phyloP scores from a whole-genome alignment of 2,113 vertebrate genomes.

The Addax nasomaculatus region DNA sequence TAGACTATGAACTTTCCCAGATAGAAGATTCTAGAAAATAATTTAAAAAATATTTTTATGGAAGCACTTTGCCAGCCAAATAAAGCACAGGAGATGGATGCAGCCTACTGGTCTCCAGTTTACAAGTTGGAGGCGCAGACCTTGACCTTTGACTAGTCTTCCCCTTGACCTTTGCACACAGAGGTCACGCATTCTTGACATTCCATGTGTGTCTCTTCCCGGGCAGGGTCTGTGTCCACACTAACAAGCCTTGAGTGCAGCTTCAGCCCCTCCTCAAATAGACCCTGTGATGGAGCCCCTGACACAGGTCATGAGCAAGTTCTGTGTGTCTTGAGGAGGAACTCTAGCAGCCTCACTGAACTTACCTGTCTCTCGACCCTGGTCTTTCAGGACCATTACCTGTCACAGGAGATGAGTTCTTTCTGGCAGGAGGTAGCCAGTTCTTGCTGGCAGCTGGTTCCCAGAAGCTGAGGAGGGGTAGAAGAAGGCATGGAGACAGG shows the following conservation, averaged over 20 bases:
- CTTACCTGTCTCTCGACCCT: background rate
- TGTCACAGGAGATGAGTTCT: background rate
- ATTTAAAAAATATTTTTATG: background rate
- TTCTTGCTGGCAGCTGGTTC: background rate
- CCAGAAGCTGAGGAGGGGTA: background rate
- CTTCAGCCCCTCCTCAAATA: background rate
- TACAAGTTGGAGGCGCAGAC: background rate
- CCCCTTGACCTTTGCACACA: background rate
- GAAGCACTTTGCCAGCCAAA: background rate
- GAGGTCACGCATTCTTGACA: background rate
- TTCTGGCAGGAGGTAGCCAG: background rate
- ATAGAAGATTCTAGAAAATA: background rate
- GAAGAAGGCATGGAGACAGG: background rate
- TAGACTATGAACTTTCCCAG: background rate
- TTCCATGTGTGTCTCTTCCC: background rate
- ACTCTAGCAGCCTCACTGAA: rapidly evolving
- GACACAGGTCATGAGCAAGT: rapidly evolving
- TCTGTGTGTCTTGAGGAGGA: background rate
- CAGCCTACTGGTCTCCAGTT: background rate
- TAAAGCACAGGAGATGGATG: background rate
- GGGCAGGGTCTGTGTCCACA: too few species aligned
- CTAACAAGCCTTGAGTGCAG: background rate
- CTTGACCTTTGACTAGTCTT: too few species aligned
- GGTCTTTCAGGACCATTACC: background rate
- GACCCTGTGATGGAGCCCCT: background rate